Evolutionary conservation across 1,140 invertebrate genomes (phyloP).

Genomic region (Bradysia coprophila): DNA sequence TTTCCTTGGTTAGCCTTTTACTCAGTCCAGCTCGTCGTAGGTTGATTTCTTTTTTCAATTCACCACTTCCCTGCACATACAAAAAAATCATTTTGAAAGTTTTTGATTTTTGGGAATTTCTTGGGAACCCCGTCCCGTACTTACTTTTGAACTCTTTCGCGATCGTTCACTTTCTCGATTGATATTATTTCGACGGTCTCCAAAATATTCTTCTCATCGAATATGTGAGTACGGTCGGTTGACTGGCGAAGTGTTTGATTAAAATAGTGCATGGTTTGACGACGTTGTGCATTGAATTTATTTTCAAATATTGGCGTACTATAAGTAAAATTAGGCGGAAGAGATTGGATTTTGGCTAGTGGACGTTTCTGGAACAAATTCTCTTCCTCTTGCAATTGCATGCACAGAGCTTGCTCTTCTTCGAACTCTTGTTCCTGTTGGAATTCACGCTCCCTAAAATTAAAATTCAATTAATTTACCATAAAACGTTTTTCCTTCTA

Average conservation of each 20-base stretch:
- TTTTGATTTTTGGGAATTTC: too few species aligned
- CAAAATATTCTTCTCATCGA: background rate
- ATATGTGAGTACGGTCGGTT: background rate
- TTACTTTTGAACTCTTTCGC: too few species aligned
- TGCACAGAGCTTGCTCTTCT: slow-evolving; percentile 46
- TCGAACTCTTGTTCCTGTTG: slow-evolving; percentile 53
- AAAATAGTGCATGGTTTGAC: slow-evolving; percentile 16
- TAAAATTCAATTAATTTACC: too few species aligned
- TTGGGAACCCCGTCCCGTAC: too few species aligned
- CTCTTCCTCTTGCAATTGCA: slow-evolving; percentile 24
- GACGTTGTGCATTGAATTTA: slow-evolving; percentile 14
- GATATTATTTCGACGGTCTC: background rate
- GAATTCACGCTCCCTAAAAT: slow-evolving; percentile 69
- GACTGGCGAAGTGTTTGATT: background rate
- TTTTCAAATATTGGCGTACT: slow-evolving; percentile 20
- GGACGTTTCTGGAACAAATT: slow-evolving; percentile 21
- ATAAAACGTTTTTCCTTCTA: too few species aligned
- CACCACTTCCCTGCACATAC: background rate
- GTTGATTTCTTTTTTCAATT: background rate
- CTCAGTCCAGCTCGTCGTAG: background rate
- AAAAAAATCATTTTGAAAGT: background rate
- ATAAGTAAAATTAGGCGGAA: slow-evolving; percentile 38
- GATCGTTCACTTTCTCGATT: too few species aligned
- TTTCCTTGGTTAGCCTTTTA: background rate
- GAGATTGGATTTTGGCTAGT: slow-evolving; percentile 33